Evolutionary conservation across 1,140 invertebrate species (phyloP).

Genomic region (Lucilia cuprina): DNA sequence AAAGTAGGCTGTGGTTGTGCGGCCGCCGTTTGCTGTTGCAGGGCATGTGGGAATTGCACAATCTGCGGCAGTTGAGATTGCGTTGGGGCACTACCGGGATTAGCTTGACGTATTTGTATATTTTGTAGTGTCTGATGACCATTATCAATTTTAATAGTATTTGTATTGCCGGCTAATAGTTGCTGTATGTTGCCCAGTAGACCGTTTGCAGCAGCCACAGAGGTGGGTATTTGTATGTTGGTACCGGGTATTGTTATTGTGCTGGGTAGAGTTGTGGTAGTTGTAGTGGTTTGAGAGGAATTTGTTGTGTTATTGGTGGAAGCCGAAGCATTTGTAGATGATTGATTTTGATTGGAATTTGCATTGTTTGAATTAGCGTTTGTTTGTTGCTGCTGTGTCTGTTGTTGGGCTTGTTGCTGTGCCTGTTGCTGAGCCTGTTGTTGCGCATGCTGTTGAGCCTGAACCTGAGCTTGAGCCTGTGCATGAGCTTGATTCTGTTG

Average conservation of each 20-base stretch:
- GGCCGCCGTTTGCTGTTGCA: slow-evolving; percentile 57
- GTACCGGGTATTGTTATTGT: slow-evolving; percentile 68
- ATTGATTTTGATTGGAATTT: neutral
- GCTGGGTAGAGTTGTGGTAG: slow-evolving; percentile 55
- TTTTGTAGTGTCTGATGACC: slow-evolving; percentile 67
- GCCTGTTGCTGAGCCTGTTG: slow-evolving; percentile 46
- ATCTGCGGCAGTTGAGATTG: slow-evolving; percentile 66
- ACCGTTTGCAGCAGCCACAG: slow-evolving; percentile 57
- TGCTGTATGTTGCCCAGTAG: slow-evolving; percentile 49
- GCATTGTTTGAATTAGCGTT: neutral
- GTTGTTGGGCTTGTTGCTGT: slow-evolving; percentile 40
- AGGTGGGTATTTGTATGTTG: slow-evolving; percentile 68
- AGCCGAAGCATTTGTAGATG: neutral
- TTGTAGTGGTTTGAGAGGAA: slow-evolving; percentile 19
- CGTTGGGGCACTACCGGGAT: slow-evolving; percentile 57
- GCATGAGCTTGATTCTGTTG: slow-evolving; percentile 27
- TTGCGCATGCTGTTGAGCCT: slow-evolving; percentile 40
- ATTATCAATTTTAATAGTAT: slow-evolving; percentile 54
- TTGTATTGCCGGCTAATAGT: slow-evolving; percentile 42
- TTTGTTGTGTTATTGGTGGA: slow-evolving; percentile 20
- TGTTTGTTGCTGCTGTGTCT: slow-evolving; percentile 15
- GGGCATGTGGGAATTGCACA: slow-evolving; percentile 71
- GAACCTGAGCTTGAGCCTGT: neutral
- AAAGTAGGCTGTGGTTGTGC: slow-evolving; percentile 71
- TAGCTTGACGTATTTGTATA: slow-evolving; percentile 71